phyloP scores from a whole-genome alignment of 2,888 invertebrate genomes.

The Bellardia pandia region DNA sequence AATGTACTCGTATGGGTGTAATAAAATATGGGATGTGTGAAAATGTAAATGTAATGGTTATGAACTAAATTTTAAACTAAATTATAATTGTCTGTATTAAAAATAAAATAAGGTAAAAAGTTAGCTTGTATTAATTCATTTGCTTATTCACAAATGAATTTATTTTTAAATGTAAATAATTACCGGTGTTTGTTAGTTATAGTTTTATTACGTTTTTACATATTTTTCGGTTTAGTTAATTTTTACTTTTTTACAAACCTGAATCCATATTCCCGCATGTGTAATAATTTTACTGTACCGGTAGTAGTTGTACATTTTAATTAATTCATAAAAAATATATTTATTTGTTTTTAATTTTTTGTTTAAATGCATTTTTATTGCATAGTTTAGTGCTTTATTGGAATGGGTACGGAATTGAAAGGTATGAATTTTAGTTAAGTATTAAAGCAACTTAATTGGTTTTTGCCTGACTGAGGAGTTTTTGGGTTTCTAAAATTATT shows the following conservation, averaged over 20 bases:
- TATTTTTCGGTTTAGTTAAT: conserved; percentile 35
- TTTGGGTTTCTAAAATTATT: too few species aligned
- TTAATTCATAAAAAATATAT: conserved; percentile 43
- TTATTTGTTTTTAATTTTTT: background rate
- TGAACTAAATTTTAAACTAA: conserved; percentile 44
- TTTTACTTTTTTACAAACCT: conserved; percentile 26
- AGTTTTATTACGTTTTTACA: conserved; percentile 12
- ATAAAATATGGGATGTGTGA: conserved; percentile 47
- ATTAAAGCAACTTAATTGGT: background rate
- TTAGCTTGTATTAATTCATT: background rate
- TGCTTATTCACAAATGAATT: conserved; percentile 15
- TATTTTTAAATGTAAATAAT: conserved; percentile 60
- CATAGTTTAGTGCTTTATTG: background rate
- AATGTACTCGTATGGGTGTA: background rate
- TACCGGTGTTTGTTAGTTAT: conserved; percentile 47
- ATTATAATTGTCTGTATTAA: conserved; percentile 38
- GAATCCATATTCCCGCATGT: conserved; percentile 26
- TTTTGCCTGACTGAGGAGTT: background rate
- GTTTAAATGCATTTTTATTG: conserved; percentile 8
- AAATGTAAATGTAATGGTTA: background rate
- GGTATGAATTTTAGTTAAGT: background rate
- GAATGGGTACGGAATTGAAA: conserved; percentile 50
- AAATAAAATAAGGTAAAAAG: background rate
- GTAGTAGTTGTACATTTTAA: conserved; percentile 56
- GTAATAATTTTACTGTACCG: conserved; percentile 37